A percentile compares a stretch with the other conserved stretches of the same genome.
phyloP scores from a whole-genome alignment of 2,888 invertebrate genomes.

The Lamellibrachia columna region DNA sequence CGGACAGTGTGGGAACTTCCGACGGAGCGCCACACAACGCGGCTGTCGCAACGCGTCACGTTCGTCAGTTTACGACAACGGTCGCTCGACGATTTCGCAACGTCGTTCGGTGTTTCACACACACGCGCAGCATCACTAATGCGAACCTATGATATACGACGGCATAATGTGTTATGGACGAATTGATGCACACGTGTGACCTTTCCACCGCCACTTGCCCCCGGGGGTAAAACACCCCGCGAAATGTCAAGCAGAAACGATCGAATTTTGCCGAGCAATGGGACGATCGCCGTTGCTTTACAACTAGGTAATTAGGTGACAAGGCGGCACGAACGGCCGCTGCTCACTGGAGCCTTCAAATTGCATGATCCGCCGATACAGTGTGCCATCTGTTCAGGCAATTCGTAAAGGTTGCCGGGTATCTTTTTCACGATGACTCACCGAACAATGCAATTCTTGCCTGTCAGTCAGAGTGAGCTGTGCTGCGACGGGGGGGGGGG shows the following conservation, averaged over 20 bases:
- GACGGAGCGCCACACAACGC: not conserved
- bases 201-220: too few species aligned
- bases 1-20: not conserved
- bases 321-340: not conserved
- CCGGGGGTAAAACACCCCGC: too few species aligned
- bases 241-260: too few species aligned
- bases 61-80: not conserved
- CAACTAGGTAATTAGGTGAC: not conserved
- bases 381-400: not conserved
- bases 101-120: not conserved
- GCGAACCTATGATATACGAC: too few species aligned
- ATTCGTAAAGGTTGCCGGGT: not conserved
- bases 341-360: not conserved
- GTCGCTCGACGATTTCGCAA: not conserved
- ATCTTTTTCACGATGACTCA: not conserved
- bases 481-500: too few species aligned
- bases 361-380: not conserved
- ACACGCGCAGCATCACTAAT: not conserved
- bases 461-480: not conserved
- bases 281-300: not conserved
- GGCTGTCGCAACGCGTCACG: not conserved
- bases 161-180: too few species aligned
- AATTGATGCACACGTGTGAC: too few species aligned
- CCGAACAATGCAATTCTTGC: not conserved
- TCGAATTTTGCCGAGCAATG: not conserved